A percentile compares a stretch with the other conserved stretches of the same genome.
phyloP scores from a whole-genome alignment of 2,888 invertebrate genomes.

The Amiota communis region DNA sequence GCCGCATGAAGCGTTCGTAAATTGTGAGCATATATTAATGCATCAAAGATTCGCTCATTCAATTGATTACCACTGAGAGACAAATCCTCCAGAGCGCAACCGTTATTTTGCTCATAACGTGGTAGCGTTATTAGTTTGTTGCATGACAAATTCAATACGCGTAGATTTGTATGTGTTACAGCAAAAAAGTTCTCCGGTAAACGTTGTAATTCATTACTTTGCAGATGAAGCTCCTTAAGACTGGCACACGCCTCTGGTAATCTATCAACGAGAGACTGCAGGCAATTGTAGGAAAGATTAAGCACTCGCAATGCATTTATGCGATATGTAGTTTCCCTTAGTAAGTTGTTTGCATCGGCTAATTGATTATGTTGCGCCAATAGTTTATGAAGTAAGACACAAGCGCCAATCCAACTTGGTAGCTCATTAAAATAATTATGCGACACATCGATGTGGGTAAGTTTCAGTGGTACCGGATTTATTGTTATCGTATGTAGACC shows the following conservation, averaged over 20 bases:
- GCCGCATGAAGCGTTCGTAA: slow-evolving; percentile 83
- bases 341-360: slow-evolving; percentile 80
- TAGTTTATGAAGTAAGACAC: slow-evolving; percentile 81
- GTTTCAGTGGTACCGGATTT: slow-evolving; percentile 80
- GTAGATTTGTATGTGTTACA: slow-evolving; percentile 77
- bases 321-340: slow-evolving; percentile 79
- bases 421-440: slow-evolving; percentile 83
- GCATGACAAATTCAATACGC: slow-evolving; percentile 84
- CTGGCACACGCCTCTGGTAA: slow-evolving; percentile 73
- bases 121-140: slow-evolving; percentile 84
- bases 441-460: slow-evolving; percentile 85
- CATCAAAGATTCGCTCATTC: slow-evolving; percentile 80
- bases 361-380: slow-evolving; percentile 85
- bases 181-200: slow-evolving; percentile 86
- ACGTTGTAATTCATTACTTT: slow-evolving; percentile 84
- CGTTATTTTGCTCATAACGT: slow-evolving; percentile 71
- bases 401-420: slow-evolving; percentile 85
- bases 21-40: slow-evolving; percentile 79
- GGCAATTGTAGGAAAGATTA: slow-evolving; percentile 85
- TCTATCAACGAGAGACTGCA: slow-evolving; percentile 80
- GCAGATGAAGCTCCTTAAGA: slow-evolving; percentile 81
- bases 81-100: slow-evolving; percentile 79
- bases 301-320: slow-evolving; percentile 82
- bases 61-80: slow-evolving; percentile 84
- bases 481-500: slow-evolving; percentile 82